phyloP scores from a whole-genome alignment of 2,888 invertebrate genomes.

The Lycia hirtaria region DNA sequence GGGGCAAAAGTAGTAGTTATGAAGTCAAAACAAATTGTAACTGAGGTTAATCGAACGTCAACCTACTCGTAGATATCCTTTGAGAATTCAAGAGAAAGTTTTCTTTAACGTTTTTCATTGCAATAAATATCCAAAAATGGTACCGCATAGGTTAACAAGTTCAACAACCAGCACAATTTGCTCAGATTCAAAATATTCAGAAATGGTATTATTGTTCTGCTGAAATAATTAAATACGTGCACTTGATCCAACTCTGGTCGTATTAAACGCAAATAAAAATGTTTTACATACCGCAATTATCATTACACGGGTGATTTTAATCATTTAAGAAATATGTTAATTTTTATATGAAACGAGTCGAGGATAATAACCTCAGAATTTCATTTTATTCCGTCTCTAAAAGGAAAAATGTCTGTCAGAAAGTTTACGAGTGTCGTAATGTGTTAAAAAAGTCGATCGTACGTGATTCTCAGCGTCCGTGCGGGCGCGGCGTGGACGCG shows the following conservation, averaged over 20 bases:
- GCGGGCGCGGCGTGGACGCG: background rate
- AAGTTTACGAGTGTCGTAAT: conserved; percentile 22
- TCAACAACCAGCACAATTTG: background rate
- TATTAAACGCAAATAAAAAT: conserved; percentile 13
- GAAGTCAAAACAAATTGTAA: too few relatives aligned
- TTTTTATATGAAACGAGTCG: conserved; percentile 7
- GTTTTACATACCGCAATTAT: conserved; percentile 21
- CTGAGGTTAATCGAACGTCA: too few relatives aligned
- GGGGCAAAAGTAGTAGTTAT: too few relatives aligned
- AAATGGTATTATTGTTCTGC: conserved; percentile 7
- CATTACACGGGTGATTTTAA: conserved; percentile 23
- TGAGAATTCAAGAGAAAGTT: too few relatives aligned
- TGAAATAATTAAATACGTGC: background rate
- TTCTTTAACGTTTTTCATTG: background rate
- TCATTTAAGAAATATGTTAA: conserved; percentile 10
- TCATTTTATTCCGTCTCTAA: conserved; percentile 5
- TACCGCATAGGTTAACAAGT: background rate
- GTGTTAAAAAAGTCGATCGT: conserved; percentile 26
- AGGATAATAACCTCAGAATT: conserved; percentile 5
- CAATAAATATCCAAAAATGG: background rate
- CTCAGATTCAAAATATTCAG: conserved; percentile 2
- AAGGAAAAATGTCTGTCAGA: conserved; percentile 8
- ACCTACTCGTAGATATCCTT: too few relatives aligned
- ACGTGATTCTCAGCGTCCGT: background rate
- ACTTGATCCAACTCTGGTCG: background rate